phyloP scores from a whole-genome alignment of 2,888 invertebrate species.

The Odontocolon sp. region DNA sequence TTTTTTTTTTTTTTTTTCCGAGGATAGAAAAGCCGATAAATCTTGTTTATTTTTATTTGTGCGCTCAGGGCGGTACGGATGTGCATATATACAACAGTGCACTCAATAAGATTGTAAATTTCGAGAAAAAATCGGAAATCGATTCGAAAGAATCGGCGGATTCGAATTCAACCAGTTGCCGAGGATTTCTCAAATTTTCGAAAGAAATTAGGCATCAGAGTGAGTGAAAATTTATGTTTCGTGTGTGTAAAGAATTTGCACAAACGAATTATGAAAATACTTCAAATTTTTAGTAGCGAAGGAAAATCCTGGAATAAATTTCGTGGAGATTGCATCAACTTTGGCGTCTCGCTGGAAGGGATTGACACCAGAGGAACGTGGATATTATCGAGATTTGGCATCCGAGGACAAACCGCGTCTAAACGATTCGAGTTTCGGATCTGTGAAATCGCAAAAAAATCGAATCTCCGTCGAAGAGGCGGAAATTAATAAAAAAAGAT shows the following conservation, averaged over 20 bases:
- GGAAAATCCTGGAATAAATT: conserved; percentile 73
- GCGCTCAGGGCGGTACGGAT: conserved; percentile 70
- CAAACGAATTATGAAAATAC: not conserved
- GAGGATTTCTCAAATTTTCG: conserved; percentile 78
- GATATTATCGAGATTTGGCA: conserved; percentile 73
- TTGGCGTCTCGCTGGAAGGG: conserved; percentile 78
- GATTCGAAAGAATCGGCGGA: not conserved
- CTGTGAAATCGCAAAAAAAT: not conserved
- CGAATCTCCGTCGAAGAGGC: conserved; percentile 44
- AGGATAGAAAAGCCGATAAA: not conserved
- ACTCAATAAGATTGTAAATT: too few species aligned
- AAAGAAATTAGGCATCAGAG: conserved; percentile 74
- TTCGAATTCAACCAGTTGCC: conserved; percentile 53
- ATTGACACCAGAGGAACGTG: conserved; percentile 77
- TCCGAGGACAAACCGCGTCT: conserved; percentile 61
- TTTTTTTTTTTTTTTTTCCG: not conserved
- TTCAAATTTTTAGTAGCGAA: conserved; percentile 66
- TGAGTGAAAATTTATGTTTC: conserved; percentile 70
- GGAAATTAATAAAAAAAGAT: conserved; percentile 68
- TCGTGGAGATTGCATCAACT: conserved; percentile 77
- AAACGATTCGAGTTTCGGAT: conserved; percentile 1
- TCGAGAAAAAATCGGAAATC: too few species aligned
- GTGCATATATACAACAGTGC: conserved; percentile 53
- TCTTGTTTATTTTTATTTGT: not conserved
- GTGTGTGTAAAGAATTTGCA: too few species aligned